Base-by-base conservation (phyloP, 2,888 invertebrate genomes). In the Deilephila porcellus region DNA sequence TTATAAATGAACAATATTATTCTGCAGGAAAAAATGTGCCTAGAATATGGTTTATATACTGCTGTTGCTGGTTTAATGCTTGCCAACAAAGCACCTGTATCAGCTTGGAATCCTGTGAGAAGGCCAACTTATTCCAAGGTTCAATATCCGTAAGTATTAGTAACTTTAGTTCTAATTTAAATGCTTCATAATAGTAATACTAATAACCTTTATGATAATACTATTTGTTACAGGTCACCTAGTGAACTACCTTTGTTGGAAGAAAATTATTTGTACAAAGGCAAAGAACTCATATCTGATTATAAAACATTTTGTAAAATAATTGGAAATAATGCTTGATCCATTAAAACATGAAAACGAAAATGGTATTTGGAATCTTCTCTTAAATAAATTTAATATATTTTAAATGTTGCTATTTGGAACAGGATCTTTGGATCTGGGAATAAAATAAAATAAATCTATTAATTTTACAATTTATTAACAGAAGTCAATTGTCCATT, bases 21-120 rank as follows among this genome's bases (percentile, higher is more conserved):
- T 45, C 45, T 67, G 14, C 25, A 95, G 95, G 95, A 95, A 82
- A 93, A 92, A 81, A 86, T 91, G 81, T 93, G 93, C 73, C 93
- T 93, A 81, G 92, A 93, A 82, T 96, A 95, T 87, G 97, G 97
- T 32, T 89, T 96, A 78, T 97, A 96, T 86, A 91, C 95, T 32
- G 95, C 95, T 29, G 95, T 97, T 25, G 95, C 97, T 71, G 97
- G 97, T 34, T 87, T 97, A 34, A 97, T 98, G 97, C 90, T 96
- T 6, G 90, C 95, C 32, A 98, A 98, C 89, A 93, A 95, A 84
- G 93, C 96, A 34, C 97, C 96, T 20, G 94, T 96, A 1, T 95
- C 96, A 19, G 96, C 96, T 53, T 97, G 97, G 97, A 97, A 96
- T 90, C 97, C 97, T 73, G 96, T 97, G 0, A 95, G 95, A 80